Evolutionary conservation across 2,113 vertebrate species (phyloP).

Genomic region (Todiramphus chloris): DNA sequence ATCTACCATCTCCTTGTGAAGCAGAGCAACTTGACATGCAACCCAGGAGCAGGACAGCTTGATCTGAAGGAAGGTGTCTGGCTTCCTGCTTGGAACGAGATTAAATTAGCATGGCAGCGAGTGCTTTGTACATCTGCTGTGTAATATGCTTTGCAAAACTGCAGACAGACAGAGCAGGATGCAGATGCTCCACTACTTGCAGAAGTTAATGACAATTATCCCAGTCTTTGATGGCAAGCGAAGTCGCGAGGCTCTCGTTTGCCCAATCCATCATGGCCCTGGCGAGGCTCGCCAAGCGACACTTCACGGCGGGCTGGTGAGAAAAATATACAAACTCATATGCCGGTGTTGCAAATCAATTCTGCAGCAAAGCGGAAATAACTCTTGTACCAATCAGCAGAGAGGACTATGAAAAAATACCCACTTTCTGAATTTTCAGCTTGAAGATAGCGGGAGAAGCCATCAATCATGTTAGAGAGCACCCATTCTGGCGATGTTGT

Average conservation of each 20-base stretch:
- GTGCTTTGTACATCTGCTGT: constrained; percentile 34
- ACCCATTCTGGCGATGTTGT: constrained; percentile 78
- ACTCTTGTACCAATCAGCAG: constrained; percentile 80
- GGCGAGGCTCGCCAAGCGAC: constrained; percentile 58
- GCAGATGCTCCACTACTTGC: constrained; percentile 47
- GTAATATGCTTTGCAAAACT: constrained; percentile 39
- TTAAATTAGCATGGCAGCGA: background rate
- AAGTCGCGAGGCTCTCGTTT: constrained; percentile 37
- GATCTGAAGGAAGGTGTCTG: background rate
- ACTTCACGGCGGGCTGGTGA: constrained; percentile 76
- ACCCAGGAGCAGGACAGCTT: background rate
- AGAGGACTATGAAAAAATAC: constrained; percentile 73
- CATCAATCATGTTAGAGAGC: constrained; percentile 89
- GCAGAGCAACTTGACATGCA: background rate
- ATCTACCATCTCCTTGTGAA: background rate
- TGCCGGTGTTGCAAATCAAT: constrained; percentile 87
- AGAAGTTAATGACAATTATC: constrained; percentile 73
- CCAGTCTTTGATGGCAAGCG: constrained; percentile 59
- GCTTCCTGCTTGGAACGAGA: background rate
- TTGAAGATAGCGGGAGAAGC: constrained; percentile 88
- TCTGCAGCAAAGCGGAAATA: constrained; percentile 81
- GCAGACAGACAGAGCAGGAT: constrained; percentile 48
- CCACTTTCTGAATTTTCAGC: constrained; percentile 79
- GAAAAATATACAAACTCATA: constrained; percentile 91
- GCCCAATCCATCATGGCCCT: constrained; percentile 67